Percentiles rank a stretch among this genome's conserved stretches.
Evolutionary conservation across 2,113 vertebrate species (phyloP).

Genomic region (Mohoua ochrocephala): DNA sequence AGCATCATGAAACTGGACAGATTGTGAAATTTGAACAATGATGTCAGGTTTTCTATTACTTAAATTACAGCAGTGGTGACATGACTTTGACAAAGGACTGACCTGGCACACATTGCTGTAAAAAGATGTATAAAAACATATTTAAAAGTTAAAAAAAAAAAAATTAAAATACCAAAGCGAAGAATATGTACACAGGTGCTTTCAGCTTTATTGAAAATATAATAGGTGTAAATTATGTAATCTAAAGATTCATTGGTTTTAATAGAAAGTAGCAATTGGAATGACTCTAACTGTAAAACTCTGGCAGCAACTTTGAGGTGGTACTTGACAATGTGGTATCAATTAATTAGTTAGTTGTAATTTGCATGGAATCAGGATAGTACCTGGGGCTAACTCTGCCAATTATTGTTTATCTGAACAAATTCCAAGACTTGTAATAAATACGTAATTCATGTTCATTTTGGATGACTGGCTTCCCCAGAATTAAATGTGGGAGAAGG

Average conservation of each 20-base stretch:
- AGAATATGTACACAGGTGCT: background rate
- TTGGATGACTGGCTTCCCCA: background rate
- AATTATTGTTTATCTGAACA: conserved; percentile 3
- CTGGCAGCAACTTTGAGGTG: background rate
- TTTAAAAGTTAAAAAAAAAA: too few relatives aligned
- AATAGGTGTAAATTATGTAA: background rate
- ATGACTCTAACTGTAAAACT: background rate
- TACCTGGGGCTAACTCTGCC: background rate
- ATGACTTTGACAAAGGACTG: background rate
- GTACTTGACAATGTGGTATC: background rate
- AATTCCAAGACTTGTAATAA: conserved; percentile 10
- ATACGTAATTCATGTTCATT: background rate
- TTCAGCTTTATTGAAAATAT: background rate
- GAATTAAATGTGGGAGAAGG: background rate
- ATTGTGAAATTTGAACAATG: background rate
- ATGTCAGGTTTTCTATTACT: background rate
- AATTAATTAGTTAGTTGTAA: background rate
- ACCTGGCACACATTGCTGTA: background rate
- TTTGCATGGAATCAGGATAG: background rate
- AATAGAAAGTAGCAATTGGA: background rate
- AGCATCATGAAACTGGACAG: background rate
- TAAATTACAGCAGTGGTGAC: background rate
- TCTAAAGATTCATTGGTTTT: background rate
- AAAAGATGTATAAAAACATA: background rate
- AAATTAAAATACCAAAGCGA: fast-evolving